phyloP scores from a whole-genome alignment of 1,140 invertebrate species.

The Apis mellifera region Amel_HAv3.1 CM009943.2:4001501-4002000 shows the following conservation, averaged over 20 bases:
- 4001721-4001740: conserved; percentile 23
- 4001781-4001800: background rate
- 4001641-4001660: conserved; percentile 51
- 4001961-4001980: too few species aligned
- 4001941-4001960: too few species aligned
- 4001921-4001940: too few species aligned
- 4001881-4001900: background rate
- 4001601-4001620: conserved; percentile 61
- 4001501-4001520: conserved; percentile 22
- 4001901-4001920: too few species aligned
- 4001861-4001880: background rate
- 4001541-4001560: background rate
- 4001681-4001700: conserved; percentile 8
- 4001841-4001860: background rate
- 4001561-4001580: conserved; percentile 53
- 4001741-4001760: background rate
- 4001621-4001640: conserved; percentile 54
- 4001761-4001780: too few species aligned
- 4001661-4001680: conserved; percentile 3
- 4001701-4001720: conserved; percentile 28
- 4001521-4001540: conserved; percentile 1
- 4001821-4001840: background rate
- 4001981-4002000: too few species aligned
- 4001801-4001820: too few species aligned
- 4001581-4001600: conserved; percentile 68